Base-by-base conservation (phyloP, 2,888 invertebrate species). In the Andrena camellia region DNA sequence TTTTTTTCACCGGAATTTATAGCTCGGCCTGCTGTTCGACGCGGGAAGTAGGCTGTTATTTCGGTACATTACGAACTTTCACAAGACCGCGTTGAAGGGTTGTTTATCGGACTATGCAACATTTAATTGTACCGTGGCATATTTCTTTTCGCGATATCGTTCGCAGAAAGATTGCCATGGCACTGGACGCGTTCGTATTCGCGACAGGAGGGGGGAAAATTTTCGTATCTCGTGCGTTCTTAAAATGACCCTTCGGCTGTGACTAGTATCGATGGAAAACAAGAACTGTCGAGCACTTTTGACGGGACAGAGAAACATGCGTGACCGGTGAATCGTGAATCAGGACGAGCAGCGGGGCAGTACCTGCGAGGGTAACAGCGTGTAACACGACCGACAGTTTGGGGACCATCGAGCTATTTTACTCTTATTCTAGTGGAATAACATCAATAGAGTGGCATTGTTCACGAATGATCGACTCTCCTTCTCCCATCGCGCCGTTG, bases 361-460 rank as follows among this genome's bases (percentile, higher is more conserved):
- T 63, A n/a, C 73, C 33, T 29, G 42, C 69, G 69, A 62, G 64
- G 70, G 63, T 74, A 79, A 74, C 74, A 73, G 66, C 54, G 73
- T 74, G 74, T 66, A 70, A 79, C 64, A 26, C 69, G 64, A 69
- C 69, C 68, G 48, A 73, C 57, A 59, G 69, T 81, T 79, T 72
- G 26, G 31, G 63, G 23, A 57, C 35, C 50, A 52, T 48, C 50
- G 62, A 59, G 29, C 74, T 79, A 74, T 81, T 81, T 74, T 73
- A 26, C 59, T 57, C 33, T 73, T 54, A 63, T 81, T 70, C 66
- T 48, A 20, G 54, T 26, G 64, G 70, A 79, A 79, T 70, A 79
- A 74, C 79, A 74, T 70, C 70, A 64, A 81, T 81, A 59, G 73
- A 79, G 57, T 20, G 73, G 23, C 33, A 66, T 69, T 79, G 81